phyloP scores from a whole-genome alignment of 2,888 invertebrate genomes.

The Platycheirus rosarum region DNA sequence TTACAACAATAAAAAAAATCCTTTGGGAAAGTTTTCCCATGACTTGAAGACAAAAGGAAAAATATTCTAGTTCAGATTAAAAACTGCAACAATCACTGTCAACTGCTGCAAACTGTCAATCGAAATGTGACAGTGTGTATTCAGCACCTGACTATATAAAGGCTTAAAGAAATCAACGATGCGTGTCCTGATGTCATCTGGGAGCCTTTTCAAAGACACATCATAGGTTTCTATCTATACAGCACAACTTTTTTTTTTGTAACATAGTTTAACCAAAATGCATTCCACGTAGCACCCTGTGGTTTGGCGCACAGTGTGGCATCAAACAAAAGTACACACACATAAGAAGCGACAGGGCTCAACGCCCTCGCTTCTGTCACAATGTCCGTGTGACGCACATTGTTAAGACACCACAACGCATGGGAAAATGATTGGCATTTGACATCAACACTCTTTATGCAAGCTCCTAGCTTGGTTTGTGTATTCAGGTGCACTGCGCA shows the following conservation, averaged over 20 bases:
- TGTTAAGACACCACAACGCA: slow-evolving; percentile 17
- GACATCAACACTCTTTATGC: slow-evolving; percentile 50
- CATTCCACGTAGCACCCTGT: slow-evolving; percentile 59
- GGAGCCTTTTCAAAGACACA: slow-evolving; percentile 20
- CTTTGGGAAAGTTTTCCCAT: too few species aligned
- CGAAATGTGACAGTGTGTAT: slow-evolving; percentile 28
- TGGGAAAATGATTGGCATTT: slow-evolving; percentile 70
- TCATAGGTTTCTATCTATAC: slow-evolving; percentile 33
- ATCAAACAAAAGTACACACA: slow-evolving; percentile 42
- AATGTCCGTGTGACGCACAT: too few species aligned
- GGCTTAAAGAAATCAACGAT: slow-evolving; percentile 47
- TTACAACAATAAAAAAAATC: too few species aligned
- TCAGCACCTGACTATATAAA: slow-evolving; percentile 17
- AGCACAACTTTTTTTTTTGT: slow-evolving; percentile 1
- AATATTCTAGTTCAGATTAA: slow-evolving; percentile 1
- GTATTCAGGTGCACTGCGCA: slow-evolving; percentile 34
- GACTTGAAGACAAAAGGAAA: background rate
- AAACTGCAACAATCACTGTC: slow-evolving; percentile 33
- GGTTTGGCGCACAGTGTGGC: slow-evolving; percentile 28
- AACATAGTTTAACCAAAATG: slow-evolving; percentile 14
- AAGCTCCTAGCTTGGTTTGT: slow-evolving; percentile 10
- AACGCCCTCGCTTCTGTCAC: slow-evolving; percentile 64
- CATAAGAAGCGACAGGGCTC: slow-evolving; percentile 57
- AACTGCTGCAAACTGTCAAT: slow-evolving; percentile 63
- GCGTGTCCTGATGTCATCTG: slow-evolving; percentile 62